These are phyloP conservation scores for Timema podura DNA, from an alignment of 2,888 invertebrate species.

Conservation along the genomic window DNA sequence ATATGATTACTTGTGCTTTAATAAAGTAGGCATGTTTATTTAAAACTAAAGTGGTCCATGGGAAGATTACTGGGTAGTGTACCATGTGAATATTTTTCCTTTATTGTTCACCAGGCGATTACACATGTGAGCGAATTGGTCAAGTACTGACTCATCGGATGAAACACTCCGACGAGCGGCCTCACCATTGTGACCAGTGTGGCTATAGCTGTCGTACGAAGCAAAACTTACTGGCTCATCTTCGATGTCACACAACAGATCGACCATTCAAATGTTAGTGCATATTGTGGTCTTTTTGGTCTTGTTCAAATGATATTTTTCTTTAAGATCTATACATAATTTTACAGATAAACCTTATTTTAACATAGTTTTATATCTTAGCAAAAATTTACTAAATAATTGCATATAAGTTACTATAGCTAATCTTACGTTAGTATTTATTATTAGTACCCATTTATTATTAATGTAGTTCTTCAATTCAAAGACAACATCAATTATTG, in stretches of 20 bases:
- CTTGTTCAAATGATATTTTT: background rate
- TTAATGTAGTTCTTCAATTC: too few relatives aligned
- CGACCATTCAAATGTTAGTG: slow-evolving; percentile 47
- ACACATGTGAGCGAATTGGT: slow-evolving; percentile 49
- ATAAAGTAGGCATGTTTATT: too few relatives aligned
- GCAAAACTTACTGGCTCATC: slow-evolving; percentile 55
- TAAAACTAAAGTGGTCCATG: too few relatives aligned
- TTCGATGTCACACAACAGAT: slow-evolving; percentile 55
- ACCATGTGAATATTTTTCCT: too few relatives aligned
- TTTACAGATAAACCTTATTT: too few relatives aligned
- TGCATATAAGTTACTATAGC: background rate
- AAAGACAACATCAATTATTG: too few relatives aligned
- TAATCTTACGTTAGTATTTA: background rate
- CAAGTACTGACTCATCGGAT: slow-evolving; percentile 57
- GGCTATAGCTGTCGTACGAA: slow-evolving; percentile 55
- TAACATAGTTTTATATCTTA: too few relatives aligned
- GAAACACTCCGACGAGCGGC: slow-evolving; percentile 51
- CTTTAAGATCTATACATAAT: background rate
- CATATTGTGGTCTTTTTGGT: too few relatives aligned
- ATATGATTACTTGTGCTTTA: too few relatives aligned
- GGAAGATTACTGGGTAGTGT: too few relatives aligned
- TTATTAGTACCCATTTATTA: too few relatives aligned
- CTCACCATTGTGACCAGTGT: slow-evolving; percentile 52
- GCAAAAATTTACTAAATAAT: too few relatives aligned
- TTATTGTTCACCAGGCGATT: slow-evolving; percentile 38